Evolutionary conservation across 2,888 invertebrate genomes (phyloP), one percentile per base, ranked within the genome.

Genomic region (Matsumyia berberina): DNA sequence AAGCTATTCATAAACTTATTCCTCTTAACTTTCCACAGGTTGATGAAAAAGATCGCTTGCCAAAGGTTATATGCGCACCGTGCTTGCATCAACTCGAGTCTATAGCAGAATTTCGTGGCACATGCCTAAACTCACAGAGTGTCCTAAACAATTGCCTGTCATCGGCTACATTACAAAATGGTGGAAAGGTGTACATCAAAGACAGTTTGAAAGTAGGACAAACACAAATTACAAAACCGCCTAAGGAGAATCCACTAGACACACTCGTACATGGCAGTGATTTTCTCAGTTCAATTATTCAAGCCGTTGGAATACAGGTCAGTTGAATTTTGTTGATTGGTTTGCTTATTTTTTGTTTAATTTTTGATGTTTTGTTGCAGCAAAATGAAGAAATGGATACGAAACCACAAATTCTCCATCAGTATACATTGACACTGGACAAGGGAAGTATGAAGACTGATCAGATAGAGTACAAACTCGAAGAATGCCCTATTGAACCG

Each of bases 61-160:
- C 95, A 51, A 95, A 95, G 92, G 94, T 94, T 19, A 93, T 95
- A 11, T 95, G 95, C 88, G 92, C 93, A 9, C 93, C 93, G 79
- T 95, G 95, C 88, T 91, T 94, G 42, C 93, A 93, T 87, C 94
- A 94, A 87, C 89, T 95, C 76, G 95, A 95, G 86, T 93, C 92
- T 42, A 94, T 93, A 86, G 93, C 93, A 78, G 93, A 93, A 51
- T 95, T 95, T 89, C 92, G 94, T 67, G 94, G 94, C 87, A 93
- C 94, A 55, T 95, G 95, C 87, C 92, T 93, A 17, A 94, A 93
- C 86, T 94, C 95, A 0, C 95, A 95, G 89, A 92, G 93, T 12
- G 95, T 95, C 94, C 90, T 95, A 6, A 94, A 93, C 74, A 94
- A 94, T 79, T 95, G 95, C 88, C 93, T 95, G 33, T 94, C 94